phyloP scores from a whole-genome alignment of 2,888 invertebrate species.

The Leucophora obtusa region DNA sequence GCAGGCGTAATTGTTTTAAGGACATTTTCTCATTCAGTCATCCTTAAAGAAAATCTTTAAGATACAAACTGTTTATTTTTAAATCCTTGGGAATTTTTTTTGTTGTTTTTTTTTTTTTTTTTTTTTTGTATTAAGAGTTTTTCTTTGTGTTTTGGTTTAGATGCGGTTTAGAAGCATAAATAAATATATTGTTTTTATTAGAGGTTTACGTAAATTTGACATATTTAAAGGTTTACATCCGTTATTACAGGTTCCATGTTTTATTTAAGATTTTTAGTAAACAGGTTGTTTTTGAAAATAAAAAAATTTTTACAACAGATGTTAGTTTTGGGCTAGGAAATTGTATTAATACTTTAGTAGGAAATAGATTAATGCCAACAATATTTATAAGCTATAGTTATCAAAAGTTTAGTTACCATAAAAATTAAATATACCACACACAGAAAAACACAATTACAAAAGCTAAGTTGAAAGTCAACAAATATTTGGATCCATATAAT shows the following conservation, averaged over 20 bases:
- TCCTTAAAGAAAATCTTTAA: constrained; percentile 3
- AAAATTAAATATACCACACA: no score
- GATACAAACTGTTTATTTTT: constrained; percentile 41
- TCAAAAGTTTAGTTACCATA: no score
- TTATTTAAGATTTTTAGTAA: constrained; percentile 22
- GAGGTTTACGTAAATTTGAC: constrained; percentile 38
- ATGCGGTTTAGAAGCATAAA: constrained; percentile 53
- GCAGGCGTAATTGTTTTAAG: constrained; percentile 64
- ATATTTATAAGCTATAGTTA: no score
- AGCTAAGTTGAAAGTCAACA: no score
- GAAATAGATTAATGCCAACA: no score
- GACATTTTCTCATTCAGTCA: constrained; percentile 50
- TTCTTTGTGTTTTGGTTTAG: constrained; percentile 34
- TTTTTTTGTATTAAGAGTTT: constrained; percentile 14
- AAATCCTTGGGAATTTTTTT: constrained; percentile 61
- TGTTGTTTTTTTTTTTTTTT: no score
- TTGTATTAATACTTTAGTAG: no score
- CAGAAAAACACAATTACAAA: no score
- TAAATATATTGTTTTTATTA: constrained; percentile 30
- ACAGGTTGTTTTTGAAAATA: constrained; percentile 35
- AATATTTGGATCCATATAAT: no score
- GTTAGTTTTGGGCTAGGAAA: background rate
- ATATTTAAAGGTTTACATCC: constrained; percentile 55
- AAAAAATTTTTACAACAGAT: constrained; percentile 20
- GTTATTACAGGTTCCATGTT: constrained; percentile 18